Conservation (phyloP, 2,888 invertebrate species). For the Ormyrus labotus region DNA sequence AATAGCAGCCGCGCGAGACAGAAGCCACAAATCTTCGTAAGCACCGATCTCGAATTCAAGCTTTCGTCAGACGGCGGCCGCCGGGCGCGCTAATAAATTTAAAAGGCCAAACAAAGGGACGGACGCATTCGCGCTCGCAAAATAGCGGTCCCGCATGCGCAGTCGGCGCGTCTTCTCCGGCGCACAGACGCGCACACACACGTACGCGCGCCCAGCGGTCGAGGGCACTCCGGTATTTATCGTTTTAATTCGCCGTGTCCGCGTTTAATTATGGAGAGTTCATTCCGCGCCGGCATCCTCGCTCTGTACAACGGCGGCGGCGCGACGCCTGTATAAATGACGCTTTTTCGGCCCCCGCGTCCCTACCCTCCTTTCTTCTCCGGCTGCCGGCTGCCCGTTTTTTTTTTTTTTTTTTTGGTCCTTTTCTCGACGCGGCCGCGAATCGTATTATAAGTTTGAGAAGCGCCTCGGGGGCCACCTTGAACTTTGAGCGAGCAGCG, state of each 20-base stretch:
- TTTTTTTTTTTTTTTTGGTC: background rate
- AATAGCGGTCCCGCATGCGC: background rate
- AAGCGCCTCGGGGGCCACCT: constrained; percentile 26
- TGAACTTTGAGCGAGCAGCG: constrained; percentile 30
- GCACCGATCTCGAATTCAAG: background rate
- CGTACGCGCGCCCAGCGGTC: background rate
- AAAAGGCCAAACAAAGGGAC: constrained; percentile 41
- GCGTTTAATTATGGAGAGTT: constrained; percentile 74
- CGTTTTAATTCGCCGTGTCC: constrained; percentile 72
- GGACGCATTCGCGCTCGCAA: constrained; percentile 32
- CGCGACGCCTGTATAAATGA: constrained; percentile 14
- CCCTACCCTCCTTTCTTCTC: background rate
- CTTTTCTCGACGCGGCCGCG: background rate
- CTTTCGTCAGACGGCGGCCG: constrained; percentile 32
- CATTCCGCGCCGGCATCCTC: constrained; percentile 61
- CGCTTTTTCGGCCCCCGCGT: constrained; percentile 5
- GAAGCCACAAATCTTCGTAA: constrained; percentile 17
- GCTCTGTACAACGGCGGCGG: constrained; percentile 35
- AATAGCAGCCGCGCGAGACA: background rate
- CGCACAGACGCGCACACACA: background rate
- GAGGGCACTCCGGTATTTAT: constrained; percentile 46
- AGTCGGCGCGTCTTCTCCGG: constrained; percentile 12
- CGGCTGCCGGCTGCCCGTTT: background rate
- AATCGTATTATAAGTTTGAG: constrained; percentile 36
- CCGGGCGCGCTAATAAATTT: constrained; percentile 42